phyloP scores from a whole-genome alignment of 1,140 invertebrate genomes.

The Zaprionus inermis region DNA sequence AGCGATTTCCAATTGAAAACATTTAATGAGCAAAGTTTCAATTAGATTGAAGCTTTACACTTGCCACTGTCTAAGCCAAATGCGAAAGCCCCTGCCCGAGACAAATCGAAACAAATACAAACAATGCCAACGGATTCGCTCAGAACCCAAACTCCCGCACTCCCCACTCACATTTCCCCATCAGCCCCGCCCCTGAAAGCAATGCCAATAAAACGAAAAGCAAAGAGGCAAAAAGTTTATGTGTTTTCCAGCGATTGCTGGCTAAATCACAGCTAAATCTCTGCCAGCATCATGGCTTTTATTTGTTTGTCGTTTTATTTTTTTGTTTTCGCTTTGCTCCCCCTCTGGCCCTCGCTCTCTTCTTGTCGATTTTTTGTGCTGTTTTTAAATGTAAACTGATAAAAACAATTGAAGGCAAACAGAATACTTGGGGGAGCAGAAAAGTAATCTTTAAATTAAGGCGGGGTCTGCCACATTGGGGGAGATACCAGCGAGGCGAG shows the following conservation, averaged over 20 bases:
- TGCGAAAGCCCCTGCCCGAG: constrained; percentile 41
- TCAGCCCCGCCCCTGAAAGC: constrained; percentile 36
- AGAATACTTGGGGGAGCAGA: constrained; percentile 48
- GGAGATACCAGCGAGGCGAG: neutral
- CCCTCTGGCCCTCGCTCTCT: neutral
- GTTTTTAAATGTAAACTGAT: constrained; percentile 78
- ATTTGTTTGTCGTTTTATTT: constrained; percentile 70
- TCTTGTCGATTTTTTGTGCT: constrained; percentile 19
- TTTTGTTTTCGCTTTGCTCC: constrained; percentile 1
- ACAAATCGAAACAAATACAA: constrained; percentile 74
- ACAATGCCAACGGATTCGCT: constrained; percentile 25
- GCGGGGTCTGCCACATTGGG: constrained; percentile 28
- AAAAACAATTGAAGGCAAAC: constrained; percentile 82
- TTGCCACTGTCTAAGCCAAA: constrained; percentile 44
- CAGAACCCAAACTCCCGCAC: neutral
- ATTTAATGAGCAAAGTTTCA: constrained; percentile 82
- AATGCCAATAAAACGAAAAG: constrained; percentile 70
- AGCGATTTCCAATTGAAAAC: constrained; percentile 34
- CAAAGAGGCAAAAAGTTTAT: constrained; percentile 71
- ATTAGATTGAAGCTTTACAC: constrained; percentile 70
- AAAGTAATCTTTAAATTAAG: constrained; percentile 81
- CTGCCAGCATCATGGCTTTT: constrained; percentile 64
- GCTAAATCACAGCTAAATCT: constrained; percentile 81
- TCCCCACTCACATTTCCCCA: neutral
- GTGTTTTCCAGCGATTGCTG: constrained; percentile 74